A percentile compares a stretch with the other conserved stretches of the same genome.
phyloP scores from a whole-genome alignment of 2,888 invertebrate species.

The Drepana falcataria region DNA sequence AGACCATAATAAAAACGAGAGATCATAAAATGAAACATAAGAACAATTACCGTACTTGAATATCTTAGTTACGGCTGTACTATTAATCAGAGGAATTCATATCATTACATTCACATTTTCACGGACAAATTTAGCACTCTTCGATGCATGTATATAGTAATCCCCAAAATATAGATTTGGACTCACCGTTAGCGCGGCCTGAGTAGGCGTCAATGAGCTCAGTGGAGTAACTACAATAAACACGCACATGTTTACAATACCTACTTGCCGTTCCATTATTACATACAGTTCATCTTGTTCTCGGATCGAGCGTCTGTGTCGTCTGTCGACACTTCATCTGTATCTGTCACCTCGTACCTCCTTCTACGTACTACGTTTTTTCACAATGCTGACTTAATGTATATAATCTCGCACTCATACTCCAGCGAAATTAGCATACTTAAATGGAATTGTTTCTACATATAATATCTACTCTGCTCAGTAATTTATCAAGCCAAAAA shows the following conservation, averaged over 20 bases:
- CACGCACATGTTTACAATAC: slow-evolving; percentile 1
- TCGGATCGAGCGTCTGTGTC: slow-evolving; percentile 4
- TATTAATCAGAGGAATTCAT: no score
- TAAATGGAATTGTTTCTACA: no score
- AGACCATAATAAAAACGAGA: no score
- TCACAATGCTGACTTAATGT: not conserved
- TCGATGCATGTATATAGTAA: not conserved
- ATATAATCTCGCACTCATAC: slow-evolving; percentile 1
- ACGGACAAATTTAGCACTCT: no score
- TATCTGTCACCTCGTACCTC: slow-evolving; percentile 7
- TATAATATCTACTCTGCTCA: no score
- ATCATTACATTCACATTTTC: no score
- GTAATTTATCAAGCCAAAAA: no score
- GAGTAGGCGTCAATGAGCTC: no score
- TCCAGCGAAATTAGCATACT: not conserved
- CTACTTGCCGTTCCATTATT: not conserved
- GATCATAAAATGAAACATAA: no score
- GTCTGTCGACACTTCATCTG: slow-evolving; percentile 21
- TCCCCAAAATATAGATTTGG: not conserved
- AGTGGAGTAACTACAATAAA: not conserved
- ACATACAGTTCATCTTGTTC: slow-evolving; percentile 9
- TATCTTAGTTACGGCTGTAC: no score
- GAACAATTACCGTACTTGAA: no score
- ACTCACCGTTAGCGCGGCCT: not conserved
- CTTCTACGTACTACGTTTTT: slow-evolving; percentile 1